Conservation (phyloP, 2,797 vertebrate genomes). For the Cossypha caffra region DNA sequence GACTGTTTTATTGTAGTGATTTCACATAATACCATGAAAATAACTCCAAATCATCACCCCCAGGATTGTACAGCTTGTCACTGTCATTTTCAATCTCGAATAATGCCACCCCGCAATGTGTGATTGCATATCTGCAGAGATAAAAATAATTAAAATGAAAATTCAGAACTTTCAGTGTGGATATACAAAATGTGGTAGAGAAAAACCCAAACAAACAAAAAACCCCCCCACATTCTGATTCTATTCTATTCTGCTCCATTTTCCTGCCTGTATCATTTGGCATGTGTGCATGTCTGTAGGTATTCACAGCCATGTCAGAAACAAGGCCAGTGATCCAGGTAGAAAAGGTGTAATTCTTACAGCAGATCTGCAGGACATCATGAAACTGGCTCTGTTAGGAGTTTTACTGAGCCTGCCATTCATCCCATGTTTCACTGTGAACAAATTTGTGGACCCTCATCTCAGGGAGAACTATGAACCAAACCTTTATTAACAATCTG, state of each 20-base stretch:
- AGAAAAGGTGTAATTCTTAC: neutral
- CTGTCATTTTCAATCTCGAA: neutral
- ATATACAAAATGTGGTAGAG: neutral
- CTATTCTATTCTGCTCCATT: neutral
- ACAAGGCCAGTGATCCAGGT: neutral
- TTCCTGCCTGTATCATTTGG: neutral
- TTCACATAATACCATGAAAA: conserved; percentile 6
- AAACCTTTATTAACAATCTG: neutral
- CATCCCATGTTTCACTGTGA: neutral
- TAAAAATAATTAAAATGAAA: conserved; percentile 22
- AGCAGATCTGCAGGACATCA: neutral
- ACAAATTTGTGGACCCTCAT: neutral
- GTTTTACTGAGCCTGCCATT: neutral
- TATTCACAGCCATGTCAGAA: neutral
- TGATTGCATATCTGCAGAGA: neutral
- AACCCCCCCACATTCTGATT: neutral
- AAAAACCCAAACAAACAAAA: too few species aligned
- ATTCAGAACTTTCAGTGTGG: neutral
- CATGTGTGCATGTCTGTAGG: neutral
- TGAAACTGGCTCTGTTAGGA: neutral
- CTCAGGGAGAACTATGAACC: neutral
- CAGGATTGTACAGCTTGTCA: neutral
- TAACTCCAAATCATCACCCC: neutral
- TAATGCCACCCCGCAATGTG: neutral
- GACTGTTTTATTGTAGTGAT: conserved; percentile 26